These are phyloP conservation scores for Rhinolophus sinicus DNA, from an alignment of 2,113 vertebrate species.

Conservation along the genomic window DNA sequence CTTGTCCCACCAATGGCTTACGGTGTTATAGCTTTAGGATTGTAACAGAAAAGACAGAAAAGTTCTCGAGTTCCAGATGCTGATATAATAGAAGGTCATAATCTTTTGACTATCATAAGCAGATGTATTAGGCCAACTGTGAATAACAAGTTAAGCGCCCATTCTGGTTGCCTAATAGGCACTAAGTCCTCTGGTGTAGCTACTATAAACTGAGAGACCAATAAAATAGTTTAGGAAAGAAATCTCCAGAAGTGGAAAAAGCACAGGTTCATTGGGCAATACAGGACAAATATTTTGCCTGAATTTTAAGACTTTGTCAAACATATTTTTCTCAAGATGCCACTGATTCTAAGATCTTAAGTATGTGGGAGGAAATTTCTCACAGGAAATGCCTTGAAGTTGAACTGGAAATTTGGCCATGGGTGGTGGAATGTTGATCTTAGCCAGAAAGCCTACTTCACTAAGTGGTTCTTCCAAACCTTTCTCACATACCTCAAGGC, in stretches of 20 bases:
- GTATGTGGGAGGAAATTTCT: background rate
- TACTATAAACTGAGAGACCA: background rate
- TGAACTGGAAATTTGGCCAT: background rate
- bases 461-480: background rate
- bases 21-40: background rate
- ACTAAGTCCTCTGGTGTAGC: background rate
- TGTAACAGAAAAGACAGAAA: conserved; percentile 41
- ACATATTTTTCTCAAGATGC: conserved; percentile 24
- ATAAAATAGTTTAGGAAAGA: background rate
- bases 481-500: background rate
- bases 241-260: background rate
- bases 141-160: background rate
- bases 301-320: conserved; percentile 34
- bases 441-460: background rate
- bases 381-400: background rate
- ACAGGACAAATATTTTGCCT: conserved; percentile 29
- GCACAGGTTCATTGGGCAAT: background rate
- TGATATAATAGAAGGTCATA: background rate
- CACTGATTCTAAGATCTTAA: conserved; percentile 11
- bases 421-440: background rate
- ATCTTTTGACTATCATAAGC: conserved; percentile 34
- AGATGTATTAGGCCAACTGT: background rate
- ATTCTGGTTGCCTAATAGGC: background rate
- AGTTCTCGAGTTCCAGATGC: conserved; percentile 40
- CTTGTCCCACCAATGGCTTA: background rate